Base-by-base conservation (phyloP, 1,140 invertebrate genomes). In the Orchestia grillus region DNA sequence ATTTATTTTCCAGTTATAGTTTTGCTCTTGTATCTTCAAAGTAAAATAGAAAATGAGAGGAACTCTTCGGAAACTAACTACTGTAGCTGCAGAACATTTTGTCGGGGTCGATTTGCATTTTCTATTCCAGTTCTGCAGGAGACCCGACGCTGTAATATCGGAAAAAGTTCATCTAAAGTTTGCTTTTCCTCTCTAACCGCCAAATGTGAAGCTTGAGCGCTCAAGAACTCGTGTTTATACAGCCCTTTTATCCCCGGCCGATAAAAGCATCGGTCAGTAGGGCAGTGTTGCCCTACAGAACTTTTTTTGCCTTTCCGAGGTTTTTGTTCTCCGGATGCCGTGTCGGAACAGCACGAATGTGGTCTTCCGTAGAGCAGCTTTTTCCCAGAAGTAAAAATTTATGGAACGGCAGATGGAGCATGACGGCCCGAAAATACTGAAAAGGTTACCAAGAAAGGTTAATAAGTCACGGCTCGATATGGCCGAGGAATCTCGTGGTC, bases 231-330 rank as follows among this genome's bases (percentile, higher is more conserved):
- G 92, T 94, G 92, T 94, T 94, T 94, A 94, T 47, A 94, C 92
- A 94, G 44, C 92, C 92, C 19, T 47, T 94, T 94, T 94, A 44
- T 94, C 92, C 44, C 1, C 16, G 44, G 92, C 44, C 92, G 92
- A 94, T 94, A 94, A 94, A 94, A 94, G 92, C 92, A 94, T 94
- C 92, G 92, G 92, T 94, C 92, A 94, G 92, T 44, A 94, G 92
- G 44, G 92, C 92, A 94, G 19, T 42, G 92, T 44, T 44, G 44
- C 43, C 23, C 41, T n/a, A 94, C 92, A 44, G 23, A 44, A 94
- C 44, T 94, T 94, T 94, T 94, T 94, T 94, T 94, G 6, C 44
- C 43, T 94, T 47, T 94, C 44, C 6, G 44, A 40, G 44, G 92
- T 94, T 94, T 94, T 94, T 94, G 92, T 94, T 94, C 92, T 28